Percentiles rank a stretch among this genome's conserved stretches.
Conservation (phyloP, 2,797 vertebrate species). For the Tokudaia muenninki region DNA sequence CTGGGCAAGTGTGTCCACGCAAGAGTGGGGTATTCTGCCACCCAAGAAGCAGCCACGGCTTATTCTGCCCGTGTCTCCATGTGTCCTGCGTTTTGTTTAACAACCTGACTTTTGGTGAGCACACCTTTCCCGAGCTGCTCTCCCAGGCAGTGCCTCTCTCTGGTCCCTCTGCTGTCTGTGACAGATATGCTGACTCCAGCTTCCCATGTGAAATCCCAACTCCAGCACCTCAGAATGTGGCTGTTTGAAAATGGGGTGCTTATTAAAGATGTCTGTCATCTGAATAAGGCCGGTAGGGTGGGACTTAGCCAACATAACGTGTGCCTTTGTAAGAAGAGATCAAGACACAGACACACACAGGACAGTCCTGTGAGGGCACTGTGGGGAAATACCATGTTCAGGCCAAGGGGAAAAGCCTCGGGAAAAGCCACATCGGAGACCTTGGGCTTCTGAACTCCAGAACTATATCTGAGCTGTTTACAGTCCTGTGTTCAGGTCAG, state of each 20-base stretch:
- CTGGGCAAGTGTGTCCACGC: rapidly evolving
- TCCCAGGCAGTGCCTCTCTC: not conserved
- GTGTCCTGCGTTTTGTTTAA: not conserved
- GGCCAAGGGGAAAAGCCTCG: not conserved
- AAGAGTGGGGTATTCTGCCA: too few species aligned
- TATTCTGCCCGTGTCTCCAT: too few species aligned
- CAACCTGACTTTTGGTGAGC: not conserved
- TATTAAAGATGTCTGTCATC: not conserved
- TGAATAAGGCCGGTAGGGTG: not conserved
- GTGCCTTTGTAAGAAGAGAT: not conserved
- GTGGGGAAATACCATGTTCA: rapidly evolving
- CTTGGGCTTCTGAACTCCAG: not conserved
- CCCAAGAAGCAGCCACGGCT: not conserved
- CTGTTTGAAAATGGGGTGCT: not conserved
- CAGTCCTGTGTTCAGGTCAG: not conserved
- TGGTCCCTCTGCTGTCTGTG: not conserved
- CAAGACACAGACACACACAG: rapidly evolving
- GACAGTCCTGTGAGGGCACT: not conserved
- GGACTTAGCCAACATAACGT: too few species aligned
- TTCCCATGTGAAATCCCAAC: not conserved
- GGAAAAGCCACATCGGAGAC: not conserved
- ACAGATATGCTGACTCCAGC: not conserved
- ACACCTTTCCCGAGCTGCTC: not conserved
- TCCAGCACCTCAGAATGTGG: not conserved
- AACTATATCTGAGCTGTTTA: too few species aligned